Evolutionary conservation across 2,113 vertebrate genomes (phyloP), one percentile per base, ranked within the genome.

Genomic region (Saimiri boliviensis): DNA sequence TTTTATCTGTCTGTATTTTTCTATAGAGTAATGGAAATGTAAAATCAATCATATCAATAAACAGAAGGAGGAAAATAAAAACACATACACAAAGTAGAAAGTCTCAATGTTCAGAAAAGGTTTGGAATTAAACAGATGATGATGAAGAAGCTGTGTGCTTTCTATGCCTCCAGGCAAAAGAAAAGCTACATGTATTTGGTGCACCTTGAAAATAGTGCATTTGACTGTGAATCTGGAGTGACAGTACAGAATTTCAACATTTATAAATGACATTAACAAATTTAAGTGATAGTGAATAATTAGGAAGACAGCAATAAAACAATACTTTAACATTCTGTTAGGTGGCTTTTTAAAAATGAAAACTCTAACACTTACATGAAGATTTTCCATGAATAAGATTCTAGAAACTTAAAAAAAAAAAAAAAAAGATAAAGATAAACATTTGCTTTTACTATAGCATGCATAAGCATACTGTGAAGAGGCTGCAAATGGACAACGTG

Each of bases 61-160:
- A 86, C 7, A 70, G 23, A 91, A 3, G 6, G 2, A 71, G 35
- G 8, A 9, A 81, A 68, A 82, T 52, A 52, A 93, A 91, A 45
- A 10, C 0, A 14, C 17, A 58, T 49, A 52, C 66, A 40, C 37
- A 89, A 77, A 96, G 7, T 14, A 45, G 32, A 10, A 76, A 94
- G 6, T 23, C 89, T 91, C 60, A 66, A 58, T 94, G 89, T 96
- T 93, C 37, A 74, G 35, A 83, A 80, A 91, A 56, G 7, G 60
- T 93, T 95, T 88, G 17, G 9, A 96, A 40, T 4, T 42, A 95
- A 52, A 82, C 49, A 49, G 45, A 56, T 73, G 35, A 84, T 76
- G 40, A 86, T 21, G 5, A 88, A 54, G 25, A 49, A 71, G 12
- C 23, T 90, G 16, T 20, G 42, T 5, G 1, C 32, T 6, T 54